Conservation (phyloP, 2,113 vertebrate species). For the Todiramphus saurophagus region DNA sequence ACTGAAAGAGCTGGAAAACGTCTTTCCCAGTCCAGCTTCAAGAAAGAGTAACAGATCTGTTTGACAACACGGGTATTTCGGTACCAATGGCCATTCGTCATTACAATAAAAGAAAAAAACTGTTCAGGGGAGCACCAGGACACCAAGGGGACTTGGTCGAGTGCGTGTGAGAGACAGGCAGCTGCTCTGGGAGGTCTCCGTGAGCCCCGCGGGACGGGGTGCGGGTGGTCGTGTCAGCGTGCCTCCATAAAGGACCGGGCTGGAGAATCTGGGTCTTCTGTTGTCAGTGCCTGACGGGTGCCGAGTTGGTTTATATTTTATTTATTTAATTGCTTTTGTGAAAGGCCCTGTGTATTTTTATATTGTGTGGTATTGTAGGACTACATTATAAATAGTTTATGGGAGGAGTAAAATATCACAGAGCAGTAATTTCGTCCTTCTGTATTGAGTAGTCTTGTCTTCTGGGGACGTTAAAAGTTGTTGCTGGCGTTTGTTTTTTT, state of each 20-base stretch:
- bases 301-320: not conserved
- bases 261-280: not conserved
- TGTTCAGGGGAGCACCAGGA: not conserved
- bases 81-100: not conserved
- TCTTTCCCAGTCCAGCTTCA: not conserved
- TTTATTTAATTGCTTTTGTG: slow-evolving; percentile 22
- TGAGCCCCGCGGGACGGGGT: not conserved
- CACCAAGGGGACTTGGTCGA: not conserved
- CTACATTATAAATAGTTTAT: not conserved
- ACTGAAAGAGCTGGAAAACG: slow-evolving; percentile 25
- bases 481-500: not conserved
- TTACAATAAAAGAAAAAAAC: not conserved
- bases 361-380: not conserved
- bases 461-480: not conserved
- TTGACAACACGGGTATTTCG: not conserved
- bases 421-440: not conserved
- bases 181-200: not conserved
- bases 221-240: not conserved
- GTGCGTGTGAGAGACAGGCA: not conserved
- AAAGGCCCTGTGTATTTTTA: not conserved
- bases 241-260: not conserved
- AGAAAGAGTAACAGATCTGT: not conserved
- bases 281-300: not conserved
- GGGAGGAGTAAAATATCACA: not conserved
- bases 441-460: not conserved